Evolutionary conservation across 2,113 vertebrate genomes (phyloP), one percentile per base, ranked within the genome.

Genomic region (Clarias gariepinus): DNA sequence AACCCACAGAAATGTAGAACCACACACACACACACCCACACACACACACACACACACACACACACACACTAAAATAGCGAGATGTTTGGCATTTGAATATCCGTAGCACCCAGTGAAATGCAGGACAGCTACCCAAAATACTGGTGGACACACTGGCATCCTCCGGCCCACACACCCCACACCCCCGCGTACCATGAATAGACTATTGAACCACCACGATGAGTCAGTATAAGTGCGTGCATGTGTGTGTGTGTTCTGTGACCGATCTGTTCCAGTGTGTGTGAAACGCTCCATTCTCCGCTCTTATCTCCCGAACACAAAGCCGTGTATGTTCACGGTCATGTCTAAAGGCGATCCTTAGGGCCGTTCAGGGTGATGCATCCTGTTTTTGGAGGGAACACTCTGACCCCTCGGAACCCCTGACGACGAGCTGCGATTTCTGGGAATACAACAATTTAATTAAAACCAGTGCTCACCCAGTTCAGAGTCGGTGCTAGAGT

Each of bases 381-480:
- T 90, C 89, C 87, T 90, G 89, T 90, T 90, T 90, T 90, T 25
- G 47, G 85, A 83, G 77, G 84, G 85, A 86, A 53, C 69, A 64
- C 77, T 71, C 28, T 85, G 85, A 86, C 78, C 89, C 36, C 60
- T 19, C 47, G 74, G 84, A 58, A 79, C 87, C 68, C 58, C 53
- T 63, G 33, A 83, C 33, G 47, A 55, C 60, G 23, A 47, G 68
- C 63, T 68, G 83, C 73, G 66, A 47, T 86, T 88, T 88, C 53
- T 86, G 84, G 81, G 89, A 86, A 83, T 33, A 83, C 64, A 80
- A 28, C 19, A 74, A 69, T 71, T 71, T 84, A 84, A 86, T 88
- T 84, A 52, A 88, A 89, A 76, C 58, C 76, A 84, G 52, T 82
- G 74, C 60, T 81, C 53, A 53, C 47, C 9, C 80, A 85, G 79